phyloP scores from a whole-genome alignment of 2,888 invertebrate species.

The Chymomyza fuscimana region DNA sequence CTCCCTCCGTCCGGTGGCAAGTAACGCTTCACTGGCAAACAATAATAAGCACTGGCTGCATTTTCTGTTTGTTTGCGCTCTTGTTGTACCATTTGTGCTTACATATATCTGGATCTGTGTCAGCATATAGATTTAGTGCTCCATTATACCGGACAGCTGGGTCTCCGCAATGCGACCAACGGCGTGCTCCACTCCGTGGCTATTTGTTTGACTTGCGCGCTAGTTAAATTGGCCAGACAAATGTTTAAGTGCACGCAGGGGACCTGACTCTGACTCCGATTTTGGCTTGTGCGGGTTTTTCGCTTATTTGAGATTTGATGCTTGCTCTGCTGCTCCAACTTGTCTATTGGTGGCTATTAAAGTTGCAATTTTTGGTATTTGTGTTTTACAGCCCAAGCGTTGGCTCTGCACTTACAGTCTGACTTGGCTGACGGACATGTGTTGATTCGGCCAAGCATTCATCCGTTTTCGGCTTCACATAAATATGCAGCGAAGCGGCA shows the following conservation, averaged over 20 bases:
- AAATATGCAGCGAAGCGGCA: slow-evolving; percentile 26
- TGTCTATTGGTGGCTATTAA: slow-evolving; percentile 51
- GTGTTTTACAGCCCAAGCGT: slow-evolving; percentile 29
- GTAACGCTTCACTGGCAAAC: slow-evolving; percentile 55
- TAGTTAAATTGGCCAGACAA: slow-evolving; percentile 64
- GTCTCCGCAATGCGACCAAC: slow-evolving; percentile 27
- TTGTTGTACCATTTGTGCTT: slow-evolving; percentile 2
- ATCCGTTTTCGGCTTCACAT: slow-evolving; percentile 17
- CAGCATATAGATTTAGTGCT: slow-evolving; percentile 59
- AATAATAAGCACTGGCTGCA: slow-evolving; percentile 63
- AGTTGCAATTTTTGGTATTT: slow-evolving; percentile 27
- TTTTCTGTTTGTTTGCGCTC: slow-evolving; percentile 50
- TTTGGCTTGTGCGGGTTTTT: slow-evolving; percentile 5
- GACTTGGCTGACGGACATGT: slow-evolving; percentile 18
- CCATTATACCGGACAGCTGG: slow-evolving; percentile 47
- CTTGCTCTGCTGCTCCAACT: slow-evolving; percentile 26
- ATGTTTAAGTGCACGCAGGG: slow-evolving; percentile 44
- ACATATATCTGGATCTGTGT: slow-evolving; percentile 35
- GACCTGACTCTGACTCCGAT: not conserved
- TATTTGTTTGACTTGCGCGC: slow-evolving; percentile 50
- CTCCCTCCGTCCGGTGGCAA: slow-evolving; percentile 2
- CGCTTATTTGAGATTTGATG: slow-evolving; percentile 14
- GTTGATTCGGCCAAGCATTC: slow-evolving; percentile 27
- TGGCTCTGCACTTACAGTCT: slow-evolving; percentile 13
- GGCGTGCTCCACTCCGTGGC: not conserved